A percentile compares a stretch with the other conserved stretches of the same genome.
Conservation (phyloP, 1,140 invertebrate genomes). For the Rhynchophorus ferrugineus region DNA sequence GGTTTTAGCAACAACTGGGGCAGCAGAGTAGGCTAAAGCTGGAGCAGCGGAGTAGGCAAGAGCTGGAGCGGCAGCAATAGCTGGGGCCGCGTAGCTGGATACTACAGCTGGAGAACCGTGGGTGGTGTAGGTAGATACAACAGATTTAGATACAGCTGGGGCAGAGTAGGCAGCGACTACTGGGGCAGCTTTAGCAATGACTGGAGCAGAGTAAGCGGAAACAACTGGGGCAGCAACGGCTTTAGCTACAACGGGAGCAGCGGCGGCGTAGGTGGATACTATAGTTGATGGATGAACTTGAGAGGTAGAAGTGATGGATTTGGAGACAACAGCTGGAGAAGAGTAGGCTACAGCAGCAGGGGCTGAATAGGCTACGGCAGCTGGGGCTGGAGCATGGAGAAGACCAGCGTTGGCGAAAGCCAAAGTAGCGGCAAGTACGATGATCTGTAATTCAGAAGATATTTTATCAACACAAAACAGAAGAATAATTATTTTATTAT, state of each 20-base stretch:
- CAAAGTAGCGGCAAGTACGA: slow-evolving; percentile 28
- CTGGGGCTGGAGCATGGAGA: slow-evolving; percentile 16
- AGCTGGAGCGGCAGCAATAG: too few relatives aligned
- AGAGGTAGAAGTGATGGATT: not conserved
- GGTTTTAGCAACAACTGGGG: too few relatives aligned
- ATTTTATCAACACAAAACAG: not conserved
- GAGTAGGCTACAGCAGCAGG: slow-evolving; percentile 5
- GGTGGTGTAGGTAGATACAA: slow-evolving; percentile 51
- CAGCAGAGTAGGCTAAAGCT: too few relatives aligned
- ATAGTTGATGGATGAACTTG: too few relatives aligned
- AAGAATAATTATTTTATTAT: too few relatives aligned
- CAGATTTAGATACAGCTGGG: slow-evolving; percentile 36
- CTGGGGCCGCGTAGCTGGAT: slow-evolving; percentile 45
- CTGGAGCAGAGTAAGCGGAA: slow-evolving; percentile 20
- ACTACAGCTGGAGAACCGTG: slow-evolving; percentile 38
- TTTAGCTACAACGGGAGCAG: slow-evolving; percentile 1
- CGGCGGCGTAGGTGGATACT: slow-evolving; percentile 26
- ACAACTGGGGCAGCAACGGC: slow-evolving; percentile 5
- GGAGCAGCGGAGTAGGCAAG: too few relatives aligned
- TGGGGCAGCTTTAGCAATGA: slow-evolving; percentile 26
- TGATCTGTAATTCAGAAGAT: slow-evolving; percentile 21
- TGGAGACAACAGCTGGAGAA: not conserved
- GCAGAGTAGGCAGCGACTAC: slow-evolving; percentile 24
- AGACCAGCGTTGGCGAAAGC: slow-evolving; percentile 32
- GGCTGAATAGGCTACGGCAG: slow-evolving; percentile 6